phyloP scores from a whole-genome alignment of 1,140 invertebrate genomes.

The Temnothorax nylanderi region DNA sequence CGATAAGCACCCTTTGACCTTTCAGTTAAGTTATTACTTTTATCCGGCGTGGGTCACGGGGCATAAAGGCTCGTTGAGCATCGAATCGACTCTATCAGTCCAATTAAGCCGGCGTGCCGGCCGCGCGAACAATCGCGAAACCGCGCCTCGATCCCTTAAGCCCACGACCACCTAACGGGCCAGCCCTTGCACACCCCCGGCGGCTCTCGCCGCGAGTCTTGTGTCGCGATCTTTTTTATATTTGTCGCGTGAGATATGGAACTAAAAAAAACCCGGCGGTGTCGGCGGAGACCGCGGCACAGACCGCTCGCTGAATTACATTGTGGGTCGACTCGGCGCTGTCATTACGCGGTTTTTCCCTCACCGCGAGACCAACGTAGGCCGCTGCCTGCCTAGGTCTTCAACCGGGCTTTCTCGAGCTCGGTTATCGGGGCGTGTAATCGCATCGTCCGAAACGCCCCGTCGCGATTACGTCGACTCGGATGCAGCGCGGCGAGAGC shows the following conservation, averaged over 20 bases:
- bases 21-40: slow-evolving; percentile 73
- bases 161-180: not conserved
- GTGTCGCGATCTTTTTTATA: slow-evolving; percentile 25
- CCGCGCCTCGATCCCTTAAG: not conserved
- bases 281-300: slow-evolving; percentile 10
- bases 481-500: slow-evolving; percentile 35
- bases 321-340: slow-evolving; percentile 53
- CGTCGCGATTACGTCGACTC: slow-evolving; percentile 63
- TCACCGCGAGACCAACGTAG: not conserved
- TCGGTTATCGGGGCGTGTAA: slow-evolving; percentile 50
- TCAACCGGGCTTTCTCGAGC: not conserved
- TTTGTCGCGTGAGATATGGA: slow-evolving; percentile 71
- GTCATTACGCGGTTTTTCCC: slow-evolving; percentile 67
- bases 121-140: slow-evolving; percentile 60
- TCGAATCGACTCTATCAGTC: slow-evolving; percentile 70
- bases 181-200: not conserved
- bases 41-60: slow-evolving; percentile 64
- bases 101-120: slow-evolving; percentile 66
- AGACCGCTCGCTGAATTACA: slow-evolving; percentile 60
- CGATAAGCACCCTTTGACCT: slow-evolving; percentile 70
- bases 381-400: not conserved
- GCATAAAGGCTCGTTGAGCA: slow-evolving; percentile 63
- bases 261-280: slow-evolving; percentile 49
- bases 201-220: not conserved
- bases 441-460: slow-evolving; percentile 62